Evolutionary conservation across 2,797 vertebrate species (phyloP).

Genomic region (Siniperca scherzeri): DNA sequence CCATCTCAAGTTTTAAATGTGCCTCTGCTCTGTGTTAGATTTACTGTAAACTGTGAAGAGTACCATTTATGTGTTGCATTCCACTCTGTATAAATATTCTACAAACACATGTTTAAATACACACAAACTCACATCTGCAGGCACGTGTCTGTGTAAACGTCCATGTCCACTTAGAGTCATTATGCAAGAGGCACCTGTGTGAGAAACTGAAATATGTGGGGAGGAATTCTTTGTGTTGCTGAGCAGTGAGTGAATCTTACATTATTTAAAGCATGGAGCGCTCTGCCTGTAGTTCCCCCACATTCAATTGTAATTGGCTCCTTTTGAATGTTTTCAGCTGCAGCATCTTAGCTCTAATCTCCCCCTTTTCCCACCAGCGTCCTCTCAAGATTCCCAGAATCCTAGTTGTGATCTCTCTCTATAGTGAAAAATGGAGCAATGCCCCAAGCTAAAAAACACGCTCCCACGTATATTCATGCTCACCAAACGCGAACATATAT

Average conservation of each 20-base stretch:
- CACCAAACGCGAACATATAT: constrained; percentile 16
- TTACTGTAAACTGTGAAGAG: not conserved
- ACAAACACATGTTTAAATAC: not conserved
- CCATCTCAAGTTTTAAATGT: not conserved
- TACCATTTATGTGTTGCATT: not conserved
- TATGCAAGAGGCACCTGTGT: constrained; percentile 10
- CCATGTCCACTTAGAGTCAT: constrained; percentile 10
- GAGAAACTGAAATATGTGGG: constrained; percentile 1
- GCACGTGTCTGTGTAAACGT: not conserved
- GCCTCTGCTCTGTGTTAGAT: not conserved
- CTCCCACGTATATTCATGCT: constrained; percentile 42
- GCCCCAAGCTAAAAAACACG: constrained; percentile 40
- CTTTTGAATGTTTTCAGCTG: constrained; percentile 69
- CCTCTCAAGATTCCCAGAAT: constrained; percentile 41
- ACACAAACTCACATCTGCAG: not conserved
- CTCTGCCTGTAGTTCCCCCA: constrained; percentile 44
- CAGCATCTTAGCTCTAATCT: constrained; percentile 59
- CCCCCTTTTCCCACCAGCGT: constrained; percentile 22
- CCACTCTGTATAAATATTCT: not conserved
- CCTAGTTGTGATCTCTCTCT: constrained; percentile 15
- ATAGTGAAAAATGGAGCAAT: constrained; percentile 48
- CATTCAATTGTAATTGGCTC: constrained; percentile 67
- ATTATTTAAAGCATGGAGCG: constrained; percentile 65
- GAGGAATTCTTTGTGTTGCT: constrained; percentile 18
- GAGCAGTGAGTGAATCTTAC: constrained; percentile 36